A percentile compares a stretch with the other conserved stretches of the same genome.
Conservation (phyloP, 2,113 vertebrate genomes). For the Climacteris rufus region DNA sequence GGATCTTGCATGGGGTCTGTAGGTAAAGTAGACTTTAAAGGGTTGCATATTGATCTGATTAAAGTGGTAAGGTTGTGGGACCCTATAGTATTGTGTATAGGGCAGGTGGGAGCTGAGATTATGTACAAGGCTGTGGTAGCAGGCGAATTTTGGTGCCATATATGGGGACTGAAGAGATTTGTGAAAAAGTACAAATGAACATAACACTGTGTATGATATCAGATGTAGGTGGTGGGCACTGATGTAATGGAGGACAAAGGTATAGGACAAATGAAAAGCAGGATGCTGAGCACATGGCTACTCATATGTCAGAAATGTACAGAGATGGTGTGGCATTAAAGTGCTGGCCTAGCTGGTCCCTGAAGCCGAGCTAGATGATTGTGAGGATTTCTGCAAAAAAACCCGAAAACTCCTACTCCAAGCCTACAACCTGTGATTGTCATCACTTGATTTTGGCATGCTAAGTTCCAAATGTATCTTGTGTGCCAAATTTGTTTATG, state of each 20-base stretch:
- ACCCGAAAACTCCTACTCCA: background rate
- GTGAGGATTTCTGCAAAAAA: background rate
- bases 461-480: background rate
- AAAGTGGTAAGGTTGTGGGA: background rate
- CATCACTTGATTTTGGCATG: background rate
- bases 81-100: background rate
- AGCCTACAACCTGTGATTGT: background rate
- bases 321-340: background rate
- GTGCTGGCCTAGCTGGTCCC: background rate
- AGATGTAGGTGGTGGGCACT: background rate
- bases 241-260: background rate
- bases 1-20: background rate
- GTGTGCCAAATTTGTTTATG: background rate
- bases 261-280: background rate
- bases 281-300: background rate
- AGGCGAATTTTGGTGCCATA: background rate
- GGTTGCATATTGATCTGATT: background rate
- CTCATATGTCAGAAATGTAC: background rate
- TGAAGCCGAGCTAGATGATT: background rate
- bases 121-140: background rate
- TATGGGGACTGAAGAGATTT: background rate
- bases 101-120: background rate
- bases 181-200: background rate
- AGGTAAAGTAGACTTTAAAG: background rate
- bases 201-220: background rate